Conservation (phyloP, 2,888 invertebrate species). For the Lomographa bimaculata region DNA sequence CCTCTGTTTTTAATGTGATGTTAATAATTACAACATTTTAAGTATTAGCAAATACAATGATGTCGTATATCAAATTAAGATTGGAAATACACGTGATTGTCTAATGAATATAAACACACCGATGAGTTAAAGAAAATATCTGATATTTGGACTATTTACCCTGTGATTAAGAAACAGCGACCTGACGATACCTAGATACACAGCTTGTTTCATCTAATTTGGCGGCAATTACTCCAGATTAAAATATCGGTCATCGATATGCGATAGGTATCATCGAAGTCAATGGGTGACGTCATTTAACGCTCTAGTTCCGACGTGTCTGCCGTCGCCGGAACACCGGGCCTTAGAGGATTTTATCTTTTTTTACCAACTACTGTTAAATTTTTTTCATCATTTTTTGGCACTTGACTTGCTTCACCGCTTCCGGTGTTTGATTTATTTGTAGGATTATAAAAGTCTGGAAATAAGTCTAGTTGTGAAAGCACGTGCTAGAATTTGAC, state of each 20-base stretch:
- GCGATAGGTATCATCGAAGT: slow-evolving; percentile 41
- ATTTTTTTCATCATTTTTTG: slow-evolving; percentile 56
- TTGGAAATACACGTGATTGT: too few relatives aligned
- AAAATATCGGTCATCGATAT: slow-evolving; percentile 28
- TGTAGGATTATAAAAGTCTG: slow-evolving; percentile 30
- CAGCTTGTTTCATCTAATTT: too few relatives aligned
- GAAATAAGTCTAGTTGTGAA: slow-evolving; percentile 27
- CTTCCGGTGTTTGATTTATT: slow-evolving; percentile 37
- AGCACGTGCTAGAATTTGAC: slow-evolving; percentile 28
- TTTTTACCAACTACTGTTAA: slow-evolving; percentile 30
- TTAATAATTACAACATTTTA: too few relatives aligned
- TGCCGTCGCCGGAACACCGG: slow-evolving; percentile 25
- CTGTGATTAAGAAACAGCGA: too few relatives aligned
- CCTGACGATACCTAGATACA: too few relatives aligned
- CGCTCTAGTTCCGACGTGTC: slow-evolving; percentile 72
- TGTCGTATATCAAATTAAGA: too few relatives aligned
- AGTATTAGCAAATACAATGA: too few relatives aligned
- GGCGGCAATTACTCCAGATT: slow-evolving; percentile 16
- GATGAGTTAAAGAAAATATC: too few relatives aligned
- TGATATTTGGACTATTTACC: too few relatives aligned
- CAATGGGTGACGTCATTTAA: slow-evolving; percentile 61
- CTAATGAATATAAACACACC: too few relatives aligned
- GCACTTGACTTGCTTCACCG: slow-evolving; percentile 41
- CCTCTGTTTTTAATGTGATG: too few relatives aligned
- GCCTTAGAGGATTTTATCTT: slow-evolving; percentile 17